A percentile compares a stretch with the other conserved stretches of the same genome.
These are phyloP conservation scores for Noctua comes DNA, from an alignment of 2,888 invertebrate genomes.

Conservation along the genomic window DNA sequence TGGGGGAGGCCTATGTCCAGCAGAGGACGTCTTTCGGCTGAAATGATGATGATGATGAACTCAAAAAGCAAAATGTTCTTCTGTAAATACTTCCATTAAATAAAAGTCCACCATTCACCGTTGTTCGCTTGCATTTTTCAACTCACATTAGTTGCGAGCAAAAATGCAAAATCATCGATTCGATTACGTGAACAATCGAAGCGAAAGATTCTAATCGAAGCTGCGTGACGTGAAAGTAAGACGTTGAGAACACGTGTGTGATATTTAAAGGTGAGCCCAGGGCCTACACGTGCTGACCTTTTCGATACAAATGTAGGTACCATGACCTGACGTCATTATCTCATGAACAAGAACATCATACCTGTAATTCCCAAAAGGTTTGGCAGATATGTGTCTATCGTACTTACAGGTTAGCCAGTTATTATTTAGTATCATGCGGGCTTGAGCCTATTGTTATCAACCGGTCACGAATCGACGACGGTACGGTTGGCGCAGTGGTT, in stretches of 20 bases:
- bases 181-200: slow-evolving; percentile 54
- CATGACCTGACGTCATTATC: not conserved
- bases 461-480: not conserved
- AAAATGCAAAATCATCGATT: slow-evolving; percentile 61
- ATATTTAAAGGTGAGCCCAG: slow-evolving; percentile 8
- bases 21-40: no score
- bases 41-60: no score
- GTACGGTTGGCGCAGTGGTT: no score
- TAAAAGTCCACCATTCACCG: not conserved
- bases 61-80: no score
- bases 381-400: not conserved
- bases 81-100: not conserved
- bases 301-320: not conserved
- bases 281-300: not conserved
- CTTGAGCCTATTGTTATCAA: not conserved
- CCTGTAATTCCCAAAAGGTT: not conserved
- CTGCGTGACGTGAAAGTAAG: slow-evolving; percentile 38
- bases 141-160: slow-evolving; percentile 22
- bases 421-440: not conserved
- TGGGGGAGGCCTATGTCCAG: no score
- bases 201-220: slow-evolving; percentile 52
- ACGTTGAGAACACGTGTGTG: slow-evolving; percentile 12
- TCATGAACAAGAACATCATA: not conserved
- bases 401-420: not conserved
- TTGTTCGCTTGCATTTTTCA: slow-evolving; percentile 4